Conservation (phyloP, 2,113 vertebrate genomes). For the Lucifuga dentata region DNA sequence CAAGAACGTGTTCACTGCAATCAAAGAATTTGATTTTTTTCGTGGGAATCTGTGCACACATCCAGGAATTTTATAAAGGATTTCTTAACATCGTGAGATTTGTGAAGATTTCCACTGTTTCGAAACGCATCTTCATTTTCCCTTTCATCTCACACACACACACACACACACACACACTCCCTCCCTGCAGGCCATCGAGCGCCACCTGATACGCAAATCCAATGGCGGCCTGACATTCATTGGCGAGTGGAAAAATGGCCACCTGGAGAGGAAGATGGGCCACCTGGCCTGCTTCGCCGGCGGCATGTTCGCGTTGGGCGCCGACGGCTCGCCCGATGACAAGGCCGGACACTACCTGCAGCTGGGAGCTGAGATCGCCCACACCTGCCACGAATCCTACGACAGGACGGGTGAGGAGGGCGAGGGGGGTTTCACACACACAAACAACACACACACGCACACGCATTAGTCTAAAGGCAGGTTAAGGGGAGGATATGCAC, state of each 20-base stretch:
- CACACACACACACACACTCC: constrained; percentile 1
- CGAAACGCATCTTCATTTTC: too few relatives aligned
- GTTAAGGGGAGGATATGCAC: too few relatives aligned
- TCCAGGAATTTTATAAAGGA: too few relatives aligned
- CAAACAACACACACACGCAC: background rate
- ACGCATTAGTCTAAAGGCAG: too few relatives aligned
- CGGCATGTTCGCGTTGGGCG: constrained; percentile 97
- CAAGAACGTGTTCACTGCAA: too few relatives aligned
- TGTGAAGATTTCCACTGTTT: too few relatives aligned
- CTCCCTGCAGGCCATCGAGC: constrained; percentile 92
- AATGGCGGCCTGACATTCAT: constrained; percentile 96
- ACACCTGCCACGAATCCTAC: constrained; percentile 97
- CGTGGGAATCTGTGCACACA: too few relatives aligned
- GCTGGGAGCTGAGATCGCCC: constrained; percentile 97
- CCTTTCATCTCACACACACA: background rate
- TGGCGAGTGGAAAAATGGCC: constrained; percentile 98
- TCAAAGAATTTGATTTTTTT: too few relatives aligned
- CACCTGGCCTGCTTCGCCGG: constrained; percentile 98
- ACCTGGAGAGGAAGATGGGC: constrained; percentile 98
- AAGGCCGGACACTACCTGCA: constrained; percentile 98
- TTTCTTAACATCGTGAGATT: too few relatives aligned
- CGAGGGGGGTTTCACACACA: background rate
- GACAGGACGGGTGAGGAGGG: constrained; percentile 90
- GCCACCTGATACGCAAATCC: constrained; percentile 95
- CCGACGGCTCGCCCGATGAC: constrained; percentile 94